Evolutionary conservation across 2,113 vertebrate species (phyloP), one percentile per base, ranked within the genome.

Genomic region (Pterocles gutturalis): DNA sequence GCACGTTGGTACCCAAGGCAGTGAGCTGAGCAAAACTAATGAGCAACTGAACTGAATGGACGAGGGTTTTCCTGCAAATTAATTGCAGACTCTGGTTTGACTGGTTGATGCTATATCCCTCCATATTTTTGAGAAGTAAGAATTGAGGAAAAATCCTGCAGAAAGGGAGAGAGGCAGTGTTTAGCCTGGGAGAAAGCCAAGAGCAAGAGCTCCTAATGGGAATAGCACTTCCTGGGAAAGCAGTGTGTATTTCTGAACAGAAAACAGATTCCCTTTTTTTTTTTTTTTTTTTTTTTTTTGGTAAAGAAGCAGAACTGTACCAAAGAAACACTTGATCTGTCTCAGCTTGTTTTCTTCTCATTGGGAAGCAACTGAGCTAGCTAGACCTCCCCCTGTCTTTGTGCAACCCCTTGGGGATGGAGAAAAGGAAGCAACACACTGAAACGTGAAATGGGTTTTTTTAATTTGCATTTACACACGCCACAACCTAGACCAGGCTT

Each of bases 1-100:
- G 87, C 43, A 67, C 57, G 61, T 28, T 72, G 70, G 75, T 67
- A 86, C 82, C 87, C 83, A 69, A n/a, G 85, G 95, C 90, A 91
- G 82, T 65, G 76, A 83, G 69, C 76, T 71, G 54, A 16, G 2
- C 60, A 73, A 77, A 83, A 83, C 54, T 92, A 80, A 90, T 26
- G 73, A 95, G 87, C 84, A 65, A 3, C 11, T 3, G 53, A 76
- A 57, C 54, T 64, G 36, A 77, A 62, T 6, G 89, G 81, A 73
- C 45, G 45, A 9, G 25, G 67, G n/a, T 13, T 92, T 94, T 86
- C 90, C 49, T 36, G 49, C 5, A 28, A 54, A 80, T 90, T 73
- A 77, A 83, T 86, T 72, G 58, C 41, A 31, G 31, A 3, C 64
- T 77, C 71, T 19, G n/a, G 1, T 64, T 72, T 48, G 58, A 31